These are phyloP conservation scores for Neosilurus hyrtlii DNA, from an alignment of 2,797 vertebrate species.

Conservation along the genomic window DNA sequence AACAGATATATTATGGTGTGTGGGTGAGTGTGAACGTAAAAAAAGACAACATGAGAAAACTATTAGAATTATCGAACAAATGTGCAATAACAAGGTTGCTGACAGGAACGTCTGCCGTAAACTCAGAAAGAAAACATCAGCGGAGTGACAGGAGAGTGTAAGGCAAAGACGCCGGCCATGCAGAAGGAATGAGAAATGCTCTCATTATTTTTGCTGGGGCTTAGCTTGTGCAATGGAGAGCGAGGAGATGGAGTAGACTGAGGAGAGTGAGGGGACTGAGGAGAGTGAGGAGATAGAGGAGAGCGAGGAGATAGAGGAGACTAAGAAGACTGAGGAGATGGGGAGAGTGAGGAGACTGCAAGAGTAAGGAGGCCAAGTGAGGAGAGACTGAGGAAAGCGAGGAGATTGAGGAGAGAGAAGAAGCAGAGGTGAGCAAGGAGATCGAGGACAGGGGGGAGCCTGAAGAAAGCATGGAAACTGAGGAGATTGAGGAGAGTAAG, in stretches of 20 bases:
- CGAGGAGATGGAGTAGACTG: not conserved
- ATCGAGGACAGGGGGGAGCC: too few species aligned
- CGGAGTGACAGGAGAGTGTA: too few species aligned
- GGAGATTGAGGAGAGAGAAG: too few species aligned
- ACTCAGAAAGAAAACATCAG: not conserved
- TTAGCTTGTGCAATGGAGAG: constrained; percentile 19
- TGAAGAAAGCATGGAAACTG: too few species aligned
- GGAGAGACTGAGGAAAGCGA: too few species aligned
- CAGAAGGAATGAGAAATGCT: constrained; percentile 17
- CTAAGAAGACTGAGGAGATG: too few species aligned
- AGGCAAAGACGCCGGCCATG: not conserved
- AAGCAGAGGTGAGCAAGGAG: too few species aligned
- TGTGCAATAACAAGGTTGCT: not conserved
- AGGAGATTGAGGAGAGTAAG: too few species aligned
- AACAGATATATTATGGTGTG: not conserved
- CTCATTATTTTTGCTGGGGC: constrained; percentile 44
- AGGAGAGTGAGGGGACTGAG: not conserved
- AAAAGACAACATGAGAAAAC: not conserved
- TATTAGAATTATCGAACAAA: not conserved
- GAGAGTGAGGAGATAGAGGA: not conserved
- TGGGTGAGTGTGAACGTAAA: not conserved
- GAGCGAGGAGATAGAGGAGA: too few species aligned
- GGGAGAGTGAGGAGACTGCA: too few species aligned
- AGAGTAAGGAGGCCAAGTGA: too few species aligned
- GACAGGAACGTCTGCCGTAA: not conserved